Base-by-base conservation (phyloP, 2,113 vertebrate genomes). In the Genyomyrus donnyi region DNA sequence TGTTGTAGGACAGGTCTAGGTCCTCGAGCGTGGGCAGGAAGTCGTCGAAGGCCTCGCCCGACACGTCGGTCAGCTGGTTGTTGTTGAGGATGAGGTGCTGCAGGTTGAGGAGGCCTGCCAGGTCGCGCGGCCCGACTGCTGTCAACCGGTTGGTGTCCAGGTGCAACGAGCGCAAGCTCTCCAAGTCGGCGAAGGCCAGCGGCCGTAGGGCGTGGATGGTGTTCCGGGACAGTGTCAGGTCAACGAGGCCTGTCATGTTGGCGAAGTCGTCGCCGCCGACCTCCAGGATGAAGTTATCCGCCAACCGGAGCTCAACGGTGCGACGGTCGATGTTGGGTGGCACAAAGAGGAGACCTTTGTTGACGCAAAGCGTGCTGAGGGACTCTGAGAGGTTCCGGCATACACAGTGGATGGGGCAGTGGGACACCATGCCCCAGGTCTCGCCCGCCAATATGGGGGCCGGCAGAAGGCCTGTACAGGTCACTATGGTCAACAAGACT, bases 311-410 rank as follows among this genome's bases (percentile, higher is more conserved):
- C 93, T 98, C 97, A 49, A 98, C 97, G 0, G 97, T 98, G 88
- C 97, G 95, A 0, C 97, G 96, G 95, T 98, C 97, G 39, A 98
- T 97, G 91, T 98, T 96, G 1, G 96, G 95, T 0, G 97, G 97
- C 49, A 98, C 96, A 46, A 85, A 85, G 83, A 85, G 83, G 19
- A 85, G 83, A 24, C 83, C 83, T 42, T 85, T 85, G 83, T 98
- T 97, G 74, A 97, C 97, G 1, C 98, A 98, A 3, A 98, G 97
- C 0, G 97, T 98, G 95, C 97, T 97, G 24, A 98, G 96, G 0
- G 98, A 97, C 92, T 98, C 97, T 0, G 97, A 98, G 53, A 98
- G 96, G 94, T 98, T 98, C 89, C 97, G 97, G 93, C 97, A 98
- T 89, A 97, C 96, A 17, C 98, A 98, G 93, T 97, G 97, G 92